Evolutionary conservation across 2,888 invertebrate genomes (phyloP).

Genomic region (Ephialtes manifestator): DNA sequence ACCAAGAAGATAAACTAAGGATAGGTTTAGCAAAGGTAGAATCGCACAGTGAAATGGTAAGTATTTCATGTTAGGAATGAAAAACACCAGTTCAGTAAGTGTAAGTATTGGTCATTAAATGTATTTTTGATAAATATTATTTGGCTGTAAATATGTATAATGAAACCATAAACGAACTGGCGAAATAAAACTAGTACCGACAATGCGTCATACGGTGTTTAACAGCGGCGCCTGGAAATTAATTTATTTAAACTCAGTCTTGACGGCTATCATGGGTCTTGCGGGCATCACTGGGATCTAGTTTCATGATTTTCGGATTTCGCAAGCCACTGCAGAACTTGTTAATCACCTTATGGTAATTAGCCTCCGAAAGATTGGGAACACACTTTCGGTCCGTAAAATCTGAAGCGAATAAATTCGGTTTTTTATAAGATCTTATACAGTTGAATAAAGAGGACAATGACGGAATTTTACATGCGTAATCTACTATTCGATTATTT

Average conservation of each 20-base stretch:
- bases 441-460: neutral
- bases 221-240: neutral
- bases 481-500: no score
- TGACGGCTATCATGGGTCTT: neutral
- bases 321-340: neutral
- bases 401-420: neutral
- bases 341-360: neutral
- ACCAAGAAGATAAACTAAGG: no score
- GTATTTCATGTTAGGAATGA: no score
- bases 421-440: neutral
- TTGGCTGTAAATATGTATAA: neutral
- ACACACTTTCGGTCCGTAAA: neutral
- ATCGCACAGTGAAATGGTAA: no score
- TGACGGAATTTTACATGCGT: no score
- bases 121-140: neutral
- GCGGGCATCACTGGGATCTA: neutral
- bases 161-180: conserved; percentile 6
- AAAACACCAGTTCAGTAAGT: no score
- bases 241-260: neutral
- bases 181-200: neutral
- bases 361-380: neutral
- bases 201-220: neutral
- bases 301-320: neutral
- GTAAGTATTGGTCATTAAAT: no score
- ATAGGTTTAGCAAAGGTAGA: no score